These are phyloP conservation scores for Ypsolopha sequella DNA, from an alignment of 2,888 invertebrate species.

Conservation along the genomic window DNA sequence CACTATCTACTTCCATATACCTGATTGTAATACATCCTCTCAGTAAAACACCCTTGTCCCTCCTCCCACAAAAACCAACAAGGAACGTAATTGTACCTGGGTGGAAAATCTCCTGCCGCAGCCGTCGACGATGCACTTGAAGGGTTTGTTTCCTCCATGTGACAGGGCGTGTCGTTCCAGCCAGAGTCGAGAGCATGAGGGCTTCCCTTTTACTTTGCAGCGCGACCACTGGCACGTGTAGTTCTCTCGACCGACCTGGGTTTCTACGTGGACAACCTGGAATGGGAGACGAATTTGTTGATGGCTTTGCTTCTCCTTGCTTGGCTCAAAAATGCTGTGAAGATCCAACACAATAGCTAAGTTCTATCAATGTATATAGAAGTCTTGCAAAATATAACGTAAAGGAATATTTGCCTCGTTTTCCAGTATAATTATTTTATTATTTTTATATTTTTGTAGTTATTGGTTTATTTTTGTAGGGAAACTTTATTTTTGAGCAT, in stretches of 20 bases:
- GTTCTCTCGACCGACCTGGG: constrained; percentile 85
- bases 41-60: no score
- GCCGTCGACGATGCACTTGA: constrained; percentile 95
- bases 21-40: not conserved
- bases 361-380: no score
- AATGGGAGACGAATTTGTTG: constrained; percentile 23
- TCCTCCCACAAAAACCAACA: constrained; percentile 4
- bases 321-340: no score
- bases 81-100: constrained; percentile 74
- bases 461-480: no score
- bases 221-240: constrained; percentile 94
- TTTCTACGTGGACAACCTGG: constrained; percentile 85
- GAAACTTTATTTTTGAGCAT: no score
- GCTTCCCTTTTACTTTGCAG: constrained; percentile 94
- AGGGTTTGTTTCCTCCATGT: constrained; percentile 94
- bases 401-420: no score
- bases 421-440: no score
- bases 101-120: constrained; percentile 91
- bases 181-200: constrained; percentile 94
- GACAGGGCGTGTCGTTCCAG: constrained; percentile 91
- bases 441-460: no score
- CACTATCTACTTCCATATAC: not conserved
- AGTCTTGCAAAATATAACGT: no score
- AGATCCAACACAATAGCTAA: no score
- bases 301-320: not conserved